phyloP scores from a whole-genome alignment of 2,888 invertebrate genomes.

The Lissonota sp. region DNA sequence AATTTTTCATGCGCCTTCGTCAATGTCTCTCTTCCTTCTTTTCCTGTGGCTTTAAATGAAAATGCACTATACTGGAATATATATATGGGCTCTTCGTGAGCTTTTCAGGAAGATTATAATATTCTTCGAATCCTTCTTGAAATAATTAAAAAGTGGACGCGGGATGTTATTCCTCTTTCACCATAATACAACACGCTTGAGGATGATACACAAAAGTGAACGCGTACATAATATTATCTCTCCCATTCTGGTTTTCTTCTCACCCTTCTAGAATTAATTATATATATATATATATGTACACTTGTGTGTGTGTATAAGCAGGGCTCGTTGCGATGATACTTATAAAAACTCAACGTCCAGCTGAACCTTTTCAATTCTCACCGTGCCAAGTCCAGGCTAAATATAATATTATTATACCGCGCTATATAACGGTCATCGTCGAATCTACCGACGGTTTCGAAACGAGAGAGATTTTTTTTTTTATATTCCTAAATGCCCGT shows the following conservation, averaged over 20 bases:
- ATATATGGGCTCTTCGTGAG: not conserved
- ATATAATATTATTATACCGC: slow-evolving; percentile 31
- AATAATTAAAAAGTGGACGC: slow-evolving; percentile 57
- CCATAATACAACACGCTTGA: not conserved
- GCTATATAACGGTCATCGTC: slow-evolving; percentile 48
- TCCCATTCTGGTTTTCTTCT: slow-evolving; percentile 33
- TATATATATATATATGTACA: not conserved
- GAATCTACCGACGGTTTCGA: slow-evolving; percentile 44
- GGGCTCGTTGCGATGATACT: slow-evolving; percentile 1
- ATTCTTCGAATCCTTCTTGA: slow-evolving; percentile 44
- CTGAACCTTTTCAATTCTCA: slow-evolving; percentile 43
- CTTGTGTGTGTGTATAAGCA: not conserved
- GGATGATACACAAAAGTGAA: not conserved
- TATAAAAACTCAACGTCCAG: slow-evolving; percentile 23
- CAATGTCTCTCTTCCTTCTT: slow-evolving; percentile 9
- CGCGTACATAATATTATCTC: slow-evolving; percentile 8
- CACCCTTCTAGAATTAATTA: slow-evolving; percentile 60
- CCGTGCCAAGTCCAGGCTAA: slow-evolving; percentile 31
- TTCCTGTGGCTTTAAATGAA: slow-evolving; percentile 18
- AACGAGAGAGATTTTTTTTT: slow-evolving; percentile 35
- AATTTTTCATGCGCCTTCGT: slow-evolving; percentile 37
- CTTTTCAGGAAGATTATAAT: slow-evolving; percentile 11
- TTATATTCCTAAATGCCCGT: slow-evolving; percentile 11
- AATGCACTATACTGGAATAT: not conserved
- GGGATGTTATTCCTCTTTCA: slow-evolving; percentile 28